Evolutionary conservation across 1,140 invertebrate species (phyloP), one percentile per base, ranked within the genome.

Genomic region (Brachionus angularis): DNA sequence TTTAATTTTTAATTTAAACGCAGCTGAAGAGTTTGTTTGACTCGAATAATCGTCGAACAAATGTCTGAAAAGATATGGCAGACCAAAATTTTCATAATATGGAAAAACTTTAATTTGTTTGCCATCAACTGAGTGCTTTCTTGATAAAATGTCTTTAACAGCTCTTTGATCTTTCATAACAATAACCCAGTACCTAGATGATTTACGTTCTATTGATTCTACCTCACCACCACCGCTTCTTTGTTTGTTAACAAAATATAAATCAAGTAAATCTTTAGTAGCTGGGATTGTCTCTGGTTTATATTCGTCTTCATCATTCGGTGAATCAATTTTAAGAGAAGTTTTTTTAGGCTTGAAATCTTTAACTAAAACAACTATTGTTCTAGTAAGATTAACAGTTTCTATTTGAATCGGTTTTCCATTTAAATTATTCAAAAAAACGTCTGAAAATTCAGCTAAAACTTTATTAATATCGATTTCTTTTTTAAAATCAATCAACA

Each of bases 401-500:
- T 67, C 62, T 3, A 67, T 46, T 36, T 67, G 42, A 47, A 47
- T 47, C 14, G 21, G 42, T 14, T 67, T 67, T 5, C 18, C 21
- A 27, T 67, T 67, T 67, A 67, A 67, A 47, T 67, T 67, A 25
- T 50, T 67, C 0, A 67, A 33, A 27, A 18, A 29, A 36, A 42
- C 44, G 1, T 25, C 16, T 3, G 21, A 47, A 47, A 67, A 67
- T 21, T 67, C 47, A 31, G 5, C 47, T 14, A 67, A n/a, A 47
- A 67, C 18, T 67, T 46, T 47, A 27, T 67, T 50, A 25, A 67
- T 67, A 18, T 67, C 62, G 14, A 67, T 50, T 47, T 67, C 62
- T 67, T 67, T 67, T 67, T 67, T 67, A 27, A 67, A 67, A 31
- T 67, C 62, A 8, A 67, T 67, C 1, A 67, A 12, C 31, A 67